Base-by-base conservation (phyloP, 2,888 invertebrate genomes). In the Eristalis arbustorum region DNA sequence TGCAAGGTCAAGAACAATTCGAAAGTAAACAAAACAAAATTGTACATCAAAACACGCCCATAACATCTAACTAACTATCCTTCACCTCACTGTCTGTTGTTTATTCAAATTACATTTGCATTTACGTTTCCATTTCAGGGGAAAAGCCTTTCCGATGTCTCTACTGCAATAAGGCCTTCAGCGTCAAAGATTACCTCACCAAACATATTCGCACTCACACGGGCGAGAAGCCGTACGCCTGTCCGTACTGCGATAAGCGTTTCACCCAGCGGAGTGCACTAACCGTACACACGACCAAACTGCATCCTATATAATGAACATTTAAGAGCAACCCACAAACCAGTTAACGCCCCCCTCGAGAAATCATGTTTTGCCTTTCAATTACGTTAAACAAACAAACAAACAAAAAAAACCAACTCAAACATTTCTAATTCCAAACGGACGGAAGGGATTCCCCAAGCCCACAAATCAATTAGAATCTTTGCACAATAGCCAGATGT, bases 161-260 rank as follows among this genome's bases (percentile, higher is more conserved):
- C 74, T 92, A 92, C 89, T 92, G 92, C 89, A 92, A 92, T 89
- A 92, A 92, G 89, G 90, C 92, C 89, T 92, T 92, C 88, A 92
- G 92, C 89, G 92, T 92, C 89, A 92, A 92, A 90, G 92, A 92
- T 89, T 92, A 92, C 90, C 90, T 92, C 89, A 92, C 92, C 89
- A 92, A 92, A 89, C 92, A 92, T 90, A 92, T 92, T 91, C 92
- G 92, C 88, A 92, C 92, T 88, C 92, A 92, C 84, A 92, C 92
- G 84, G 92, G 92, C 76, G 92, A 92, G 88, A 92, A 92, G 88
- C 92, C 92, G 83, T 92, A 92, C 88, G 91, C 91, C 89, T 92
- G 92, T 89, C 91, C 91, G 85, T 92, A 91, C 80, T 92, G 92
- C 81, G 92, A 92, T 88, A 92, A 92, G 89, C 91, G 91, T 85